Conservation (phyloP, 2,888 invertebrate species). For the Apodemia mormo region DNA sequence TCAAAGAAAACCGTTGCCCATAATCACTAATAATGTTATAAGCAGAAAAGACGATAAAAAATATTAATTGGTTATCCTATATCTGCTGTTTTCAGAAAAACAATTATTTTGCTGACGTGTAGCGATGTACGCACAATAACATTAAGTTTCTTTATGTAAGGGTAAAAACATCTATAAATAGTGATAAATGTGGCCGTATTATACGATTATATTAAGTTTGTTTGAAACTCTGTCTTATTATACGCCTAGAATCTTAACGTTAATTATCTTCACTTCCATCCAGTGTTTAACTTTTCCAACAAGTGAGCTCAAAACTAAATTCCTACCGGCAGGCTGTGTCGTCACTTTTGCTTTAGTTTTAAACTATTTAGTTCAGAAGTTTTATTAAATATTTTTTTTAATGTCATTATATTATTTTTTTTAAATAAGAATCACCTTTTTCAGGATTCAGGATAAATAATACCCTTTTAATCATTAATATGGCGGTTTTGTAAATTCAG, state of each 20-base stretch:
- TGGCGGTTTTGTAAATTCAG: too few species aligned
- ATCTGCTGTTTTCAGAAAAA: too few species aligned
- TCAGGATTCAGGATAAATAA: too few species aligned
- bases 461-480: too few species aligned
- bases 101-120: too few species aligned
- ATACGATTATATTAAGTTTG: constrained; percentile 3
- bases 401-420: too few species aligned
- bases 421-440: too few species aligned
- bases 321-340: constrained; percentile 6
- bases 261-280: not conserved
- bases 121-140: too few species aligned
- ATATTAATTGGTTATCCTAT: too few species aligned
- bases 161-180: not conserved
- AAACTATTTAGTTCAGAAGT: constrained; percentile 2
- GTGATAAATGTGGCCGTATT: not conserved
- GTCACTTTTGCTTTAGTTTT: constrained; percentile 7
- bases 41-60: too few species aligned
- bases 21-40: too few species aligned
- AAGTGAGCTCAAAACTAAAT: constrained; percentile 8
- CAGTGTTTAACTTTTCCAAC: constrained; percentile 10
- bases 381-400: not conserved
- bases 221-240: not conserved
- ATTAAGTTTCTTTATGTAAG: not conserved
- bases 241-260: constrained; percentile 8
- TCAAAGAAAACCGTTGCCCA: too few species aligned